phyloP scores from a whole-genome alignment of 2,797 vertebrate species.

The Nasua narica region DNA sequence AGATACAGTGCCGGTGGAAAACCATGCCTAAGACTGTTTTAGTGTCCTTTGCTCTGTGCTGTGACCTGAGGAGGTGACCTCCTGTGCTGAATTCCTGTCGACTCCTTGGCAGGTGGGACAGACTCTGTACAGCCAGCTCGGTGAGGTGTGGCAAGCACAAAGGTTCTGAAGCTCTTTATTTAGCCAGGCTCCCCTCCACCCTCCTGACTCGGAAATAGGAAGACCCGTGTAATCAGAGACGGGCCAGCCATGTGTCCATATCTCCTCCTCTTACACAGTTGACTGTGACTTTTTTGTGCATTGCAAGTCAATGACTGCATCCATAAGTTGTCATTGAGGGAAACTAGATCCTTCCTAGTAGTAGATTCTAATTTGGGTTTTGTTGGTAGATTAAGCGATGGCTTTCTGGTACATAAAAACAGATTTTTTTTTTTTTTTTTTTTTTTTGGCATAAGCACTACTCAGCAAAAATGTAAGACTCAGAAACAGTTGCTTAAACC shows the following conservation, averaged over 20 bases:
- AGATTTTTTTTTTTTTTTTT: not conserved
- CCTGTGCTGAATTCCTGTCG: not conserved
- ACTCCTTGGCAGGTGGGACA: not conserved
- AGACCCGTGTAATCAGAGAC: not conserved
- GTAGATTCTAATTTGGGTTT: constrained; percentile 5
- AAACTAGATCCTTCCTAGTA: not conserved
- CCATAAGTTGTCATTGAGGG: not conserved
- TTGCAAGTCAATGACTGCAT: not conserved
- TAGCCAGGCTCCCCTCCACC: not conserved
- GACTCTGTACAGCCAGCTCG: not conserved
- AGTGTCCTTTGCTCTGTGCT: not conserved
- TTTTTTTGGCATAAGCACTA: not conserved
- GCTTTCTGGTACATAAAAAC: not conserved
- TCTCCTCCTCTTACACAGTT: not conserved
- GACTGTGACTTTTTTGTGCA: not conserved
- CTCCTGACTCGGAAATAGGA: not conserved
- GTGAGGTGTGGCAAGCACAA: not conserved
- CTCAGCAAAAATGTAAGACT: not conserved
- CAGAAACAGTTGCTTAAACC: not conserved
- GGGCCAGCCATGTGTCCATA: not conserved
- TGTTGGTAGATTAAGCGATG: not conserved
- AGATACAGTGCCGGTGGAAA: not conserved
- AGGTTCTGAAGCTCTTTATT: not conserved
- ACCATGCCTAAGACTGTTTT: not conserved
- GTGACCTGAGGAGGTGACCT: not conserved